Base-by-base conservation (phyloP, 2,888 invertebrate genomes). In the Odontocerum albicorne region DNA sequence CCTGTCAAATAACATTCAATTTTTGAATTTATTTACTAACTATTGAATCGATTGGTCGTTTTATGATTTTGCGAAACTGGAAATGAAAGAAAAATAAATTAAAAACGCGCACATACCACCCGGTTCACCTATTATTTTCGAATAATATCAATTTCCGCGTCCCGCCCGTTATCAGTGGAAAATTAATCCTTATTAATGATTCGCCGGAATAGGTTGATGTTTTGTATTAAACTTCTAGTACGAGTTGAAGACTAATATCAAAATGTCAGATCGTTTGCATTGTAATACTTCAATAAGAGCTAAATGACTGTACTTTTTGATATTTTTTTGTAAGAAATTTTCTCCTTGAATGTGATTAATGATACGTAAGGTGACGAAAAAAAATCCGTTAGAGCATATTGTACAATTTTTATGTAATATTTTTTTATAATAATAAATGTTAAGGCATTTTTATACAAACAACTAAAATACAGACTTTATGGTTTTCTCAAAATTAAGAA, bases 101-200 rank as follows among this genome's bases (percentile, higher is more conserved):
- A 52, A 46, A 17, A 32, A 35, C 52, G 52, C 52, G 39, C 52
- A 46, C 38, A 38, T 38, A 39, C 45, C 19, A 35, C 15, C 52
- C 39, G n/a, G 39, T 27, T 52, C 44, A 39, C 32, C 45, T 52
- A 52, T 45, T 52, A 53, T 53, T 53, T 53, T 53, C 42, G 47
- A 38, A 47, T 43, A 39, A 47, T 53, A 47, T 53, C 53, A 53
- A 53, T 47, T 53, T 53, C 45, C 53, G 35, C 53, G 53, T 53
- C 53, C 46, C 53, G 53, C 53, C 53, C 53, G 53, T 35, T 47
- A 42, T 46, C 53, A 47, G 32, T 47, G 27, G 20, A 47, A 40
- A 49, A 53, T 12, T 16, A 13, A 46, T n/a, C n/a, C n/a, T n/a
- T n/a, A n/a, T n/a, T n/a, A n/a, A 52, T 45, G 32, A 42, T 50